Conservation (phyloP, 1,140 invertebrate genomes). For the Akabosia matsudoensis region DNA sequence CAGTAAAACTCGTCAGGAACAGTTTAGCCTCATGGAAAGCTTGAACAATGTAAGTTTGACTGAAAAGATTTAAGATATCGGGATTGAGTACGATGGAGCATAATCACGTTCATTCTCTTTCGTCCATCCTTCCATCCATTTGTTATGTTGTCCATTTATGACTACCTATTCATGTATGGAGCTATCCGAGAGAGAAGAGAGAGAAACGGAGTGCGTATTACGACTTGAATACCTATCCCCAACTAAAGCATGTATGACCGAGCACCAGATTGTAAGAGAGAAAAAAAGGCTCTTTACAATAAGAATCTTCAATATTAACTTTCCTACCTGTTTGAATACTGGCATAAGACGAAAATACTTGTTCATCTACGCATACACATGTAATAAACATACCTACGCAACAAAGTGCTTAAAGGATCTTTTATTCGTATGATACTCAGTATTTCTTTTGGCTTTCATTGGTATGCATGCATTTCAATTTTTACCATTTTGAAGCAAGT, state of each 20-base stretch:
- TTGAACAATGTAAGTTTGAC: neutral
- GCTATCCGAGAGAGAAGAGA: neutral
- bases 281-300: too few relatives aligned
- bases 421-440: too few relatives aligned
- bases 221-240: too few relatives aligned
- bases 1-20: neutral
- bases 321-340: too few relatives aligned
- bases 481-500: neutral
- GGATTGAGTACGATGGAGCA: neutral
- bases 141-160: neutral
- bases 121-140: neutral
- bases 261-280: too few relatives aligned
- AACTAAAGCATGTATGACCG: too few relatives aligned
- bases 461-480: neutral
- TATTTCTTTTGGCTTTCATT: neutral
- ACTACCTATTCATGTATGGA: neutral
- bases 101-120: neutral
- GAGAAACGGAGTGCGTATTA: neutral
- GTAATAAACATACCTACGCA: too few relatives aligned
- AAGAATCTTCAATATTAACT: too few relatives aligned
- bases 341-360: too few relatives aligned
- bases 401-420: neutral
- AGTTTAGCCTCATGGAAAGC: neutral
- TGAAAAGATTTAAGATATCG: neutral
- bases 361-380: too few relatives aligned